Conservation (phyloP, 2,797 vertebrate species). For the Tarsius wallacei region DNA sequence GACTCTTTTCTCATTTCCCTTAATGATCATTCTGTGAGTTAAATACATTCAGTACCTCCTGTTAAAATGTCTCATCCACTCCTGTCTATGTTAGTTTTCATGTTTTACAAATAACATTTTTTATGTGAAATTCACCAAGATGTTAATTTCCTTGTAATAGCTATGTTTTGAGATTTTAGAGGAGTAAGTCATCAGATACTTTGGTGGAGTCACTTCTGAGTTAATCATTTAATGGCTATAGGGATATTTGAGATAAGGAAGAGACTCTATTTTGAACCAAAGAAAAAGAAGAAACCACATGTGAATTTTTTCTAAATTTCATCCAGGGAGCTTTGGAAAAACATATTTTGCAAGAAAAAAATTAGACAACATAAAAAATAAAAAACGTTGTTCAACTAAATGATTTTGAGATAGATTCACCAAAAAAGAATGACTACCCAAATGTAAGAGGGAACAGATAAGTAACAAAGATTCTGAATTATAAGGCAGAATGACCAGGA, state of each 20-base stretch:
- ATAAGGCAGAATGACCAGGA: background rate
- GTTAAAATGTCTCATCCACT: background rate
- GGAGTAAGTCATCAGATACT: background rate
- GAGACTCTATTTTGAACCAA: background rate
- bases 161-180: slow-evolving; percentile 1
- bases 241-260: background rate
- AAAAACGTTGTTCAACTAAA: background rate
- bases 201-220: background rate
- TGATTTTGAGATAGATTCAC: background rate
- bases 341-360: slow-evolving; percentile 2
- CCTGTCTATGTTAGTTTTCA: background rate
- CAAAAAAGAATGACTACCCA: background rate
- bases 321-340: background rate
- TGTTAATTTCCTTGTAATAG: background rate
- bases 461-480: background rate
- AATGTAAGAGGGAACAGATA: background rate
- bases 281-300: background rate
- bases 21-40: background rate
- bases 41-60: background rate
- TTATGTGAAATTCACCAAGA: background rate
- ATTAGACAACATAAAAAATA: background rate
- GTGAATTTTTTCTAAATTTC: background rate
- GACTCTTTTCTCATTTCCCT: background rate
- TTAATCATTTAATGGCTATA: slow-evolving; percentile 6
- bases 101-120: background rate